A percentile compares a stretch with the other conserved stretches of the same genome.
These are phyloP conservation scores for Panulirus ornatus DNA, from an alignment of 1,140 invertebrate genomes.

Conservation along the genomic window DNA sequence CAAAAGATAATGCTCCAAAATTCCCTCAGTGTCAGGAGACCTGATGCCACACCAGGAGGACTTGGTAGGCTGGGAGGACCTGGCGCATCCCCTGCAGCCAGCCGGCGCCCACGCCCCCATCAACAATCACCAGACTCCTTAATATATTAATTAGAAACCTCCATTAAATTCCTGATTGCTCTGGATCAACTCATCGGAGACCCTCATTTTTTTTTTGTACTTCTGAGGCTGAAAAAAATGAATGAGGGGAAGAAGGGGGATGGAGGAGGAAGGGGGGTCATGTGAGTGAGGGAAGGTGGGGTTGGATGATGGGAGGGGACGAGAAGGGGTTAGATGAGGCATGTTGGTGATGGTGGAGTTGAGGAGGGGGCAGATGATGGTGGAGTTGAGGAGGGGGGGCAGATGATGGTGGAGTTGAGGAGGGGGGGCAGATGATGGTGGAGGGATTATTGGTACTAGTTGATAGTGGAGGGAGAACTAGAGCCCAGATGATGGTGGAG, in stretches of 20 bases:
- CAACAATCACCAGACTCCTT: not conserved
- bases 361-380: not conserved
- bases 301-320: not conserved
- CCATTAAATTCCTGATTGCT: constrained; percentile 58
- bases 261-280: not conserved
- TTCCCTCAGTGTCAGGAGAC: too few relatives aligned
- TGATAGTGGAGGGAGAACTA: not conserved
- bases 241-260: constrained; percentile 6
- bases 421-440: not conserved
- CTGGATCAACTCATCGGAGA: constrained; percentile 57
- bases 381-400: not conserved
- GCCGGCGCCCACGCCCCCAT: not conserved
- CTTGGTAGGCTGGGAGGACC: too few relatives aligned
- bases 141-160: constrained; percentile 41
- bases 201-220: constrained; percentile 15
- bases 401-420: not conserved
- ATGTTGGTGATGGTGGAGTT: not conserved
- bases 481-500: not conserved
- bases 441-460: not conserved
- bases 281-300: constrained; percentile 11
- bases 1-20: too few relatives aligned
- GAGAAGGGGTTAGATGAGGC: not conserved
- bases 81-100: too few relatives aligned
- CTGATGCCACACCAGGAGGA: too few relatives aligned
- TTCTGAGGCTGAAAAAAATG: not conserved